Conservation (phyloP, 2,888 invertebrate genomes). For the Eupeodes latifasciatus region DNA sequence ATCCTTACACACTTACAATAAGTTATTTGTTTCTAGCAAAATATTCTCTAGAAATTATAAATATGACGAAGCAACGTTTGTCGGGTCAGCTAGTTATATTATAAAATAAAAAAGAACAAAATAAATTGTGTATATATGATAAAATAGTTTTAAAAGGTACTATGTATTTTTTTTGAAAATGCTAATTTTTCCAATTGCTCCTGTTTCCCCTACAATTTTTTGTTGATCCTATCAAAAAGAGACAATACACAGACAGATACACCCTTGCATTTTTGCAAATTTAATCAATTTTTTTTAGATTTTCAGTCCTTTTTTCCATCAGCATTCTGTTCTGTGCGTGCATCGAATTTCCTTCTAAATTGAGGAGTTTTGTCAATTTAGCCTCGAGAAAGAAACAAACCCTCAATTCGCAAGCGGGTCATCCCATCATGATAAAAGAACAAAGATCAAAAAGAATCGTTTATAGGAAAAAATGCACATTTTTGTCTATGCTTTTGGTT, state of each 20-base stretch:
- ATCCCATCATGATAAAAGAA: background rate
- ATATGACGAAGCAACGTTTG: no score
- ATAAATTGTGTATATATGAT: background rate
- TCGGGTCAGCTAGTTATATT: no score
- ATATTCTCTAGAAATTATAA: no score
- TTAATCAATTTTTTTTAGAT: constrained; percentile 14
- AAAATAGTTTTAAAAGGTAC: no score
- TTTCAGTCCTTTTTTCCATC: background rate
- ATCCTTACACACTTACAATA: no score
- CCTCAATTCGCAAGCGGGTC: background rate
- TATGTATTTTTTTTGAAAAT: background rate
- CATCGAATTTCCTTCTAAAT: constrained; percentile 35
- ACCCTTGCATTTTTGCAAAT: constrained; percentile 31
- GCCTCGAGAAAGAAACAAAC: constrained; percentile 38
- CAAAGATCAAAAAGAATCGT: constrained; percentile 24
- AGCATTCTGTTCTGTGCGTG: background rate
- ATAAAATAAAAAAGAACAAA: background rate
- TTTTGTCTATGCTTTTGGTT: constrained; percentile 45
- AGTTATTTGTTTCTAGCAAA: no score
- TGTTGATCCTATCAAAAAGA: background rate
- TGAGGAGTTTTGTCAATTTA: constrained; percentile 65
- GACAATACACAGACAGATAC: background rate
- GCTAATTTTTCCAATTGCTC: background rate
- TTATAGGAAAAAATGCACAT: constrained; percentile 49
- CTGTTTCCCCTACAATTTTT: background rate